Evolutionary conservation across 2,888 invertebrate species (phyloP).

Genomic region (Drosophila colorata): DNA sequence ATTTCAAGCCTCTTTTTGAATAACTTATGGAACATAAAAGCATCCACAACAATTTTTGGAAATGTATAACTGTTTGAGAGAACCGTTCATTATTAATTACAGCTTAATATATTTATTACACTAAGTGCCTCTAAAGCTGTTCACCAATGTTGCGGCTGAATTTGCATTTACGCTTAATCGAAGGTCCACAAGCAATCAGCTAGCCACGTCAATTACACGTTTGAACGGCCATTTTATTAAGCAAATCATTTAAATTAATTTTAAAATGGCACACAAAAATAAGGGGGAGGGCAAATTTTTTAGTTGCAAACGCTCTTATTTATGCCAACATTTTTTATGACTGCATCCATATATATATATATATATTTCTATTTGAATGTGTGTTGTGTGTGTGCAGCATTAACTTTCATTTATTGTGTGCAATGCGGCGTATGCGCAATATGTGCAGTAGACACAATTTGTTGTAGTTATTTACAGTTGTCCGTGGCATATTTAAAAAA

Average conservation of each 20-base stretch:
- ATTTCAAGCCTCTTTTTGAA: too few species aligned
- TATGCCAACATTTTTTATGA: conserved; percentile 31
- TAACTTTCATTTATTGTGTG: conserved; percentile 64
- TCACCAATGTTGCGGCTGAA: too few species aligned
- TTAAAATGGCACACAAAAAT: conserved; percentile 30
- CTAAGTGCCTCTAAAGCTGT: too few species aligned
- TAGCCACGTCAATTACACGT: conserved; percentile 40
- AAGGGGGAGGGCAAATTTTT: conserved; percentile 7
- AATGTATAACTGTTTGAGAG: too few species aligned
- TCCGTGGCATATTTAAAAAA: conserved; percentile 18
- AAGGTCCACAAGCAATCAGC: conserved; percentile 9
- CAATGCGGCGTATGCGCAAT: conserved; percentile 72
- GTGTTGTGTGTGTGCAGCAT: conserved; percentile 39
- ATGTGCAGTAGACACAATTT: conserved; percentile 69
- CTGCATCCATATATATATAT: not conserved
- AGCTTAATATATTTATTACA: too few species aligned
- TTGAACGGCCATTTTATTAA: conserved; percentile 45
- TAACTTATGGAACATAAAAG: too few species aligned
- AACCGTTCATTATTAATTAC: too few species aligned
- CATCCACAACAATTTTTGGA: too few species aligned
- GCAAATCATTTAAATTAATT: conserved; percentile 66
- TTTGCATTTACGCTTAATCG: conserved; percentile 19
- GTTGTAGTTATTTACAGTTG: conserved; percentile 64
- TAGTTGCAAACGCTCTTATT: conserved; percentile 35
- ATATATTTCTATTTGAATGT: conserved; percentile 13